phyloP scores from a whole-genome alignment of 2,888 invertebrate species.

The Phasia obesa region DNA sequence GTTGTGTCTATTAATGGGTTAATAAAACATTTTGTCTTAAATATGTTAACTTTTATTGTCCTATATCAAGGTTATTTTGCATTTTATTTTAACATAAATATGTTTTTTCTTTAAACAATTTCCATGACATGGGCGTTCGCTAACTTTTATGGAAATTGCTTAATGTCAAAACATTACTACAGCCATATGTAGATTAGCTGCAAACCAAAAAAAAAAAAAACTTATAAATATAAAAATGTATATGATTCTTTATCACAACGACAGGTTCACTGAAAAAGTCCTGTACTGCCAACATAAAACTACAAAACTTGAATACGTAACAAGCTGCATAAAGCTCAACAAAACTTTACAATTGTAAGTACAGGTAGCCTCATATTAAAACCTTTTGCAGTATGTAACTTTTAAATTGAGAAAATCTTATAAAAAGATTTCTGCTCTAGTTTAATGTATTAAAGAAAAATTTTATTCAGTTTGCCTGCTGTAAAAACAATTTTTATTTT shows the following conservation, averaged over 20 bases:
- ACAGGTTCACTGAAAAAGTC: constrained; percentile 61
- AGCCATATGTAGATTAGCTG: constrained; percentile 67
- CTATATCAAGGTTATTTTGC: constrained; percentile 59
- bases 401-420: constrained; percentile 44
- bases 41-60: constrained; percentile 35
- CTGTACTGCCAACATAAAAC: constrained; percentile 11
- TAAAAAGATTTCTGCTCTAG: constrained; percentile 60
- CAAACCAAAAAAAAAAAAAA: constrained; percentile 30
- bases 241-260: constrained; percentile 64
- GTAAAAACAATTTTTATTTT: constrained; percentile 27
- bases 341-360: constrained; percentile 27
- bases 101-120: constrained; percentile 5
- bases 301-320: constrained; percentile 38
- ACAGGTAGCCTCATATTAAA: not conserved
- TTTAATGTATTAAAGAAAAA: constrained; percentile 42
- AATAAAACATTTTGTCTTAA: constrained; percentile 26
- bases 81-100: not conserved
- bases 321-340: not conserved
- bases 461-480: constrained; percentile 52
- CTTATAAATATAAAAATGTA: constrained; percentile 33
- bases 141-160: constrained; percentile 64
- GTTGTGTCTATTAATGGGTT: not conserved
- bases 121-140: constrained; percentile 59
- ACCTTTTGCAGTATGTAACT: constrained; percentile 2
- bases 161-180: constrained; percentile 67